Percentiles rank a stretch among this genome's conserved stretches.
These are phyloP conservation scores for Trialeurodes vaporariorum DNA, from an alignment of 1,140 invertebrate genomes.

Conservation along the genomic window DNA sequence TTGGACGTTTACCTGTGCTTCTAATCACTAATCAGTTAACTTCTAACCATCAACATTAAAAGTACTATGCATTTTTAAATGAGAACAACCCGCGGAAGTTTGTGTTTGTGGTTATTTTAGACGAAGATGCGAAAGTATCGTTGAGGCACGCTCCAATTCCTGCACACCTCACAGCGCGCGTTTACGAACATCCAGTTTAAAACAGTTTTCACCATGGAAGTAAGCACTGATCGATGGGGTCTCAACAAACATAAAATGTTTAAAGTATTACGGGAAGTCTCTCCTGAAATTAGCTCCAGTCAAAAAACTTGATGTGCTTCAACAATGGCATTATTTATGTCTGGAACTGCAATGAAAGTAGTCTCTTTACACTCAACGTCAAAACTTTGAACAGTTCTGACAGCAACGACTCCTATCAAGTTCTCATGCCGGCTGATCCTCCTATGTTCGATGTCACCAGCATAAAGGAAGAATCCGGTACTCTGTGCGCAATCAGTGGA, in stretches of 20 bases:
- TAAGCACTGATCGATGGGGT: background rate
- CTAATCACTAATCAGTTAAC: no score
- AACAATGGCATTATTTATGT: constrained; percentile 15
- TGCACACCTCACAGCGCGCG: no score
- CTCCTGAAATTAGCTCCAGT: background rate
- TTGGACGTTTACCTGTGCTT: no score
- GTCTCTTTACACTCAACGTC: constrained; percentile 10
- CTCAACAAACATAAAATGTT: background rate
- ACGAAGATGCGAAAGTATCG: no score
- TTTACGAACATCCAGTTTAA: no score
- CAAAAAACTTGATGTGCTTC: constrained; percentile 6
- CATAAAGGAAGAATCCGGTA: constrained; percentile 35
- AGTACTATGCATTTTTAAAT: no score
- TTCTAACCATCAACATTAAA: no score
- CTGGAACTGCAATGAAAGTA: constrained; percentile 11
- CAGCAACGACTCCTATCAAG: constrained; percentile 27
- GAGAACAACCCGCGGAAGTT: no score
- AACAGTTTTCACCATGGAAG: background rate
- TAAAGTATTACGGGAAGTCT: background rate
- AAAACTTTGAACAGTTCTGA: constrained; percentile 12
- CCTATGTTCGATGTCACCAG: constrained; percentile 38
- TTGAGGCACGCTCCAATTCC: no score
- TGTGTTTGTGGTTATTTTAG: no score
- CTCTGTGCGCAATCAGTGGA: constrained; percentile 36
- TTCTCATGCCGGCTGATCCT: constrained; percentile 34